These are phyloP conservation scores for Macrosoma leucophasiata DNA, from an alignment of 2,888 invertebrate genomes.

Conservation along the genomic window DNA sequence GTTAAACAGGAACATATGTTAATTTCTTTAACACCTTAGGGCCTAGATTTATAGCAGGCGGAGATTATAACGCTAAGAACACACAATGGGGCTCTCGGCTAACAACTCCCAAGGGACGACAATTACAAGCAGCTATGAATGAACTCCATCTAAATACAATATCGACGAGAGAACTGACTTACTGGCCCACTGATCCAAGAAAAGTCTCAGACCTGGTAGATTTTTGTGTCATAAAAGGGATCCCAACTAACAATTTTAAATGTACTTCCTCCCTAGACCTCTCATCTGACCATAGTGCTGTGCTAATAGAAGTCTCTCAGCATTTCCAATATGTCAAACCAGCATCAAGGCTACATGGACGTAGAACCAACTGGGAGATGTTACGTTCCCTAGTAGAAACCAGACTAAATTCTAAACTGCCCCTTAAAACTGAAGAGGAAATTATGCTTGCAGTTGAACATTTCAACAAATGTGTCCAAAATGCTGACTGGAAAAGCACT, in stretches of 20 bases:
- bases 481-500: slow-evolving; percentile 6
- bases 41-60: slow-evolving; percentile 9
- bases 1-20: not conserved
- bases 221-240: slow-evolving; percentile 18
- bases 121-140: slow-evolving; percentile 2
- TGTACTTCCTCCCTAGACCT: slow-evolving; percentile 19
- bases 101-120: slow-evolving; percentile 7
- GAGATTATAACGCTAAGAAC: slow-evolving; percentile 9
- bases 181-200: slow-evolving; percentile 22
- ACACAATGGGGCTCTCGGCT: slow-evolving; percentile 7
- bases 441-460: slow-evolving; percentile 3
- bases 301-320: slow-evolving; percentile 16
- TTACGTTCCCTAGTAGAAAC: slow-evolving; percentile 12
- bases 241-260: slow-evolving; percentile 6
- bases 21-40: slow-evolving; percentile 2
- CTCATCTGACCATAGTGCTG: slow-evolving; percentile 22
- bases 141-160: slow-evolving; percentile 5
- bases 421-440: slow-evolving; percentile 13
- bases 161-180: slow-evolving; percentile 20
- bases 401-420: slow-evolving; percentile 8
- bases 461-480: slow-evolving; percentile 7
- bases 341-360: slow-evolving; percentile 9
- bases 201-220: slow-evolving; percentile 23
- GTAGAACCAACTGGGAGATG: slow-evolving; percentile 19
- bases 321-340: slow-evolving; percentile 1